phyloP scores from a whole-genome alignment of 2,113 vertebrate genomes.

The Ellobius talpinus region DNA sequence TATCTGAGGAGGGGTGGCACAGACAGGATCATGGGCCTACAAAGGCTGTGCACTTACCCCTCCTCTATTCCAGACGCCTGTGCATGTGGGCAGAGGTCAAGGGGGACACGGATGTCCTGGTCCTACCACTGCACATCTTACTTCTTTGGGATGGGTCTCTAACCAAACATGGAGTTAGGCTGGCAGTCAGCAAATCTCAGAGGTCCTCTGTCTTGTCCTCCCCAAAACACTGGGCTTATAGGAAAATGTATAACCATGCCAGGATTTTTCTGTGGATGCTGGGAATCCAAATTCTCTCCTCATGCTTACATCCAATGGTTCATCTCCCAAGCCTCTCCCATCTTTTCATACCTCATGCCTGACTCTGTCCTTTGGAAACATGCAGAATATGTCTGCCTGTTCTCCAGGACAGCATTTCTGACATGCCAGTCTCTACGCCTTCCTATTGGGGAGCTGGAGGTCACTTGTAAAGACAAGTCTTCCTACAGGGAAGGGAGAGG shows the following conservation, averaged over 20 bases:
- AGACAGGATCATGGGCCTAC: fast-evolving
- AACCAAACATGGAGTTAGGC: background rate
- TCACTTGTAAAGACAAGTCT: conserved; percentile 43
- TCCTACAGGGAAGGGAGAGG: conserved; percentile 68
- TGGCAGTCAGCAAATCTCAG: background rate
- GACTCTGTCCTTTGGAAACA: background rate
- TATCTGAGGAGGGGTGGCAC: background rate
- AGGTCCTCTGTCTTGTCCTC: background rate
- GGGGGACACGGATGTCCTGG: background rate
- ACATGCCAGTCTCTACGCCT: background rate
- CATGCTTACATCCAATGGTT: too few relatives aligned
- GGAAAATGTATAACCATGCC: background rate
- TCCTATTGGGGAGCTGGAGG: background rate
- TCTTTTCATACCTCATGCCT: background rate
- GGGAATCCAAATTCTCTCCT: background rate
- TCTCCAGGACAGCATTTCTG: background rate
- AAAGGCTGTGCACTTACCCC: background rate
- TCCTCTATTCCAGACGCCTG: background rate
- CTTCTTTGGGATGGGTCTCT: background rate
- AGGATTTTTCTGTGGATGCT: background rate
- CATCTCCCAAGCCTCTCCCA: background rate
- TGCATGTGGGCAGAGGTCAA: background rate
- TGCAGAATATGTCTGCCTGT: fast-evolving
- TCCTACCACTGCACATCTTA: background rate
- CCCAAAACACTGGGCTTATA: too few relatives aligned